Evolutionary conservation across 2,888 invertebrate genomes (phyloP), one percentile per base, ranked within the genome.

Genomic region (Drosophila limbata): DNA sequence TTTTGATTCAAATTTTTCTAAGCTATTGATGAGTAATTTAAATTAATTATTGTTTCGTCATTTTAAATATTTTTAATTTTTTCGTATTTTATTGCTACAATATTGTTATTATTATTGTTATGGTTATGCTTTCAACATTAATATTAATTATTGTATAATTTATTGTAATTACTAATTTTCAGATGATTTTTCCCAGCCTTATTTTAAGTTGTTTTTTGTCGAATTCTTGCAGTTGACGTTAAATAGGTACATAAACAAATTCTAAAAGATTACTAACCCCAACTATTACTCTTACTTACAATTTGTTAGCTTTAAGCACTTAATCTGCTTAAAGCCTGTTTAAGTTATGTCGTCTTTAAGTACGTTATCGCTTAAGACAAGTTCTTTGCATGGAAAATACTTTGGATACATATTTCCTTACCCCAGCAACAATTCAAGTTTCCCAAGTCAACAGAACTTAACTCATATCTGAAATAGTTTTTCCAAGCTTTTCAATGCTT

Each of bases 381-480:
- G 19, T 61, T 45, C 35, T 48, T 70, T 57, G 51, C 44, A 69
- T 62, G 50, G 51, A 19, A 40, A 65, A 37, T 70, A 15, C 51
- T 57, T 52, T 53, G 4, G 19, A 51, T 28, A 28, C 28, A 28
- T 25, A 28, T 57, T 45, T n/a, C 31, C 10, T 5, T 35, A 15
- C 13, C 17, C n/a, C 40, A 52, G 25, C 28, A 37, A 33, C 21
- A 19, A 51, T 19, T 53, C 8, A 19, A 39, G 52, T 50, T 48
- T 39, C 3, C 19, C 50, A 35, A 56, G 47, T 40, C 40, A 40
- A 47, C 25, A 39, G 13, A 44, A 59, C 47, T 56, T 19, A 17
- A 42, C 42, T 45, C 31, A 67, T 62, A 62, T 61, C 42, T 39
- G 50, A 28, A 73, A 74, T 57, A 57, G 74, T 60, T 48, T 60